Evolutionary conservation across 1,140 invertebrate genomes (phyloP).

Genomic region (Teleopsis dalmanni): DNA sequence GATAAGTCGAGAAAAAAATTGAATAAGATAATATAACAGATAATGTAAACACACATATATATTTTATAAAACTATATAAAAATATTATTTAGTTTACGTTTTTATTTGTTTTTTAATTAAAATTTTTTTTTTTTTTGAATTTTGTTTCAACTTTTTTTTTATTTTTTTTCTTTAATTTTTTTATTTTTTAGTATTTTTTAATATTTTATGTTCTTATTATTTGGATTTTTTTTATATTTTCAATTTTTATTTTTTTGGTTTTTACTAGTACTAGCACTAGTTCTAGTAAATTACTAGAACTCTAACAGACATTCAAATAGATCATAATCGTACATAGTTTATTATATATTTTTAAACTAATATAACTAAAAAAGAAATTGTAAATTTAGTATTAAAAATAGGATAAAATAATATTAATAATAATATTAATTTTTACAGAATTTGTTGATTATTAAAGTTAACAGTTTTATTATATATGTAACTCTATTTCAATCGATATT

Average conservation of each 20-base stretch:
- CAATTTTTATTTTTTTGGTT: too few relatives aligned
- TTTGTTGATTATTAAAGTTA: too few relatives aligned
- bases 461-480: too few relatives aligned
- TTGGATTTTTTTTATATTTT: not conserved
- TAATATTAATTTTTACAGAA: too few relatives aligned
- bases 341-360: not conserved
- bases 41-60: too few relatives aligned
- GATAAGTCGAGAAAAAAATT: too few relatives aligned
- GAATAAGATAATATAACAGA: too few relatives aligned
- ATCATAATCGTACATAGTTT: not conserved
- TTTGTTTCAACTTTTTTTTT: not conserved
- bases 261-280: not conserved
- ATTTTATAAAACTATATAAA: not conserved
- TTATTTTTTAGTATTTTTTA: not conserved
- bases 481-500: too few relatives aligned
- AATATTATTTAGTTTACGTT: not conserved
- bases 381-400: too few relatives aligned
- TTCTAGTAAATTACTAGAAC: not conserved
- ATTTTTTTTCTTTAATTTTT: not conserved
- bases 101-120: not conserved
- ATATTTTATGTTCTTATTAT: not conserved
- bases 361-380: constrained; percentile 5
- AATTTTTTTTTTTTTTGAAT: not conserved
- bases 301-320: not conserved
- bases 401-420: too few relatives aligned